Evolutionary conservation across 1,140 invertebrate genomes (phyloP).

Genomic region (Epicauta chinensis): DNA sequence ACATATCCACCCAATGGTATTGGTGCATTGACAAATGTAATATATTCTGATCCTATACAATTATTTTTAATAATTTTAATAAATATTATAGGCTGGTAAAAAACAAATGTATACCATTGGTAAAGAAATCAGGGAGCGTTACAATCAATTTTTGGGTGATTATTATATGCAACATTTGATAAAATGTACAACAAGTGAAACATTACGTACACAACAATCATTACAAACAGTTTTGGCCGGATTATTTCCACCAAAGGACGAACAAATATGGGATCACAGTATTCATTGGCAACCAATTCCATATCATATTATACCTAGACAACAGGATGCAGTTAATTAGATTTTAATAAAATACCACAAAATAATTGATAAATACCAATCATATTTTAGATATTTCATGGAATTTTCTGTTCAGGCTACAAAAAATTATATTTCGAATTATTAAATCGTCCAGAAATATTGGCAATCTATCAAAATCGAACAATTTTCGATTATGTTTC

Average conservation of each 20-base stretch:
- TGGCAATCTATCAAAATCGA: constrained; percentile 4
- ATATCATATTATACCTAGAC: constrained; percentile 42
- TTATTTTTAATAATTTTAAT: background rate
- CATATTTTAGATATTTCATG: constrained; percentile 21
- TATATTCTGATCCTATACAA: constrained; percentile 14
- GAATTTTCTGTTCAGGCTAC: constrained; percentile 21
- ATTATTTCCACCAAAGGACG: constrained; percentile 66
- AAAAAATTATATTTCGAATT: constrained; percentile 14
- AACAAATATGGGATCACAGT: constrained; percentile 62
- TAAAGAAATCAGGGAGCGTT: constrained; percentile 53
- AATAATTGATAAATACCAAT: background rate
- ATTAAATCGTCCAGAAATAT: background rate
- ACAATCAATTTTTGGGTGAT: constrained; percentile 53
- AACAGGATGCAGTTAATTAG: constrained; percentile 17
- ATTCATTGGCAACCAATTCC: constrained; percentile 84
- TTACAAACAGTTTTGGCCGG: constrained; percentile 70
- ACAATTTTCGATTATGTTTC: constrained; percentile 26
- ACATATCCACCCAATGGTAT: constrained; percentile 60
- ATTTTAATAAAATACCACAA: background rate
- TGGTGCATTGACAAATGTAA: constrained; percentile 67
- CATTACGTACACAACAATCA: constrained; percentile 54
- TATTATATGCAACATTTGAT: constrained; percentile 47
- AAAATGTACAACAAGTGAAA: constrained; percentile 34
- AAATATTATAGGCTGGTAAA: constrained; percentile 24
- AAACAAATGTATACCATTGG: constrained; percentile 54